Evolutionary conservation across 2,797 vertebrate species (phyloP).

Genomic region (Spea hammondii): DNA sequence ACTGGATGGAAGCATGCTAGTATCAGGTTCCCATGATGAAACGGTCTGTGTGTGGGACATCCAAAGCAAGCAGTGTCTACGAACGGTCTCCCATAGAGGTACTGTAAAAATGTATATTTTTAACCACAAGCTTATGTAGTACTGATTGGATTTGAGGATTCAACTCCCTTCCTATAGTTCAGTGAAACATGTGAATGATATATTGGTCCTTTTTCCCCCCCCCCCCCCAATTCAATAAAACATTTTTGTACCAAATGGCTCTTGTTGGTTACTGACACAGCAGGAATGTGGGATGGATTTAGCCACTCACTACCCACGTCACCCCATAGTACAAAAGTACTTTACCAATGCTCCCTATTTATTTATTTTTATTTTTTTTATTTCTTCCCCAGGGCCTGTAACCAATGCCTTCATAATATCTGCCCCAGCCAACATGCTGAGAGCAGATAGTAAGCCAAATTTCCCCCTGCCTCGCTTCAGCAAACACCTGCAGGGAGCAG

Average conservation of each 20-base stretch:
- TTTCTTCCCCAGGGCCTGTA: conserved; percentile 67
- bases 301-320: too few species aligned
- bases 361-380: background rate
- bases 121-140: too few species aligned
- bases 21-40: conserved; percentile 92
- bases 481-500: conserved; percentile 77
- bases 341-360: background rate
- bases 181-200: too few species aligned
- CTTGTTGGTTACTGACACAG: too few species aligned
- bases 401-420: conserved; percentile 77
- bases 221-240: too few species aligned
- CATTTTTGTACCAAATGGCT: too few species aligned
- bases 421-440: conserved; percentile 84
- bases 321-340: background rate
- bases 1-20: conserved; percentile 83
- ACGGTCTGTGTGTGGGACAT: conserved; percentile 89
- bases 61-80: conserved; percentile 90
- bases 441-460: conserved; percentile 80
- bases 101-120: background rate
- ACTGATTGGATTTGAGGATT: too few species aligned
- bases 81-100: conserved; percentile 89
- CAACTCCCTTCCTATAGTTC: too few species aligned
- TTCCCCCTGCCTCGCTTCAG: conserved; percentile 84
- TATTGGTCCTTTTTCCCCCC: too few species aligned
- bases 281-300: too few species aligned